phyloP scores from a whole-genome alignment of 2,113 vertebrate species.

The Sphaerodactylus townsendi region DNA sequence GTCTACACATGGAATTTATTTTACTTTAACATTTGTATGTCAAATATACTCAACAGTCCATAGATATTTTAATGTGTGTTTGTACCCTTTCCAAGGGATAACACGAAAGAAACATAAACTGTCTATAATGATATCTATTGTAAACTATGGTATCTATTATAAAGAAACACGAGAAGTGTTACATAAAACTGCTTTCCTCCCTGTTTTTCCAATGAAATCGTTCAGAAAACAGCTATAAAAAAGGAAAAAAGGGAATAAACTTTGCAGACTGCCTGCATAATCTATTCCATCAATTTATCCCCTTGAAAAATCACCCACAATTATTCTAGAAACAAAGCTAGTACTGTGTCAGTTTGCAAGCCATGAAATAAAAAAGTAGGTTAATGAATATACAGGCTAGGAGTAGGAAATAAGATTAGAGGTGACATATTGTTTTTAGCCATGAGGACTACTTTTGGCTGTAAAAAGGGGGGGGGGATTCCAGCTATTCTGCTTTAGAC shows the following conservation, averaged over 20 bases:
- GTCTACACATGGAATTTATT: no score
- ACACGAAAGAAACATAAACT: background rate
- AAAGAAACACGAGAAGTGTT: background rate
- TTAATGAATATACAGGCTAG: conserved; percentile 51
- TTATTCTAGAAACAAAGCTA: conserved; percentile 27
- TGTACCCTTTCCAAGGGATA: background rate
- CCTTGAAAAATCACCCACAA: background rate
- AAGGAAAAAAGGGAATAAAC: background rate
- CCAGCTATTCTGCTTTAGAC: conserved; percentile 49
- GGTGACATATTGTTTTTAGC: conserved; percentile 58
- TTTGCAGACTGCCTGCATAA: background rate
- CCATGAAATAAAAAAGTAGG: conserved; percentile 35
- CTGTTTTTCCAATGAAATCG: background rate
- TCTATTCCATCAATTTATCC: background rate
- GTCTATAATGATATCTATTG: background rate
- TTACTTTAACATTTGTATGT: no score
- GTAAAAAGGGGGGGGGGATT: conserved; percentile 8
- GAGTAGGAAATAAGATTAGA: conserved; percentile 61
- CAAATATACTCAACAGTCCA: no score
- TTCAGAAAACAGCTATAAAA: background rate
- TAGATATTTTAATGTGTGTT: no score
- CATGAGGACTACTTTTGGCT: conserved; percentile 62
- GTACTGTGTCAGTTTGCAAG: conserved; percentile 26
- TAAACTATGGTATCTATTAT: background rate
- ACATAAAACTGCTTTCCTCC: background rate